Conservation (phyloP, 2,797 vertebrate genomes). For the Acanthopagrus latus region DNA sequence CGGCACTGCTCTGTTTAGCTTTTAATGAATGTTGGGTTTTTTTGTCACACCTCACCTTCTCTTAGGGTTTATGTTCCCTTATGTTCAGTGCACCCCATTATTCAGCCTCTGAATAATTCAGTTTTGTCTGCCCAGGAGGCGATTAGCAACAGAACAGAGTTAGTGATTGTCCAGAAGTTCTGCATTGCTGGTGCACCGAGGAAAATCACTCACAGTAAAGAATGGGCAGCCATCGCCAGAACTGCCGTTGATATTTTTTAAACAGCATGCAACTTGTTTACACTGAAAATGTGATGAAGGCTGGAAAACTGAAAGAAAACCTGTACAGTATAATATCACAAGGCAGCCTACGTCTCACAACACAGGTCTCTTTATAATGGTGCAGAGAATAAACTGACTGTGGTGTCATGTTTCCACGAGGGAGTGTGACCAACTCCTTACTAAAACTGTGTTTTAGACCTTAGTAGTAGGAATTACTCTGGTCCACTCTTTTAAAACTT, state of each 20-base stretch:
- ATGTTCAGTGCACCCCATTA: slow-evolving; percentile 48
- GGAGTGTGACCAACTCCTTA: too few species aligned
- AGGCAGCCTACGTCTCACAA: slow-evolving; percentile 1
- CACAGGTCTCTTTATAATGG: not conserved
- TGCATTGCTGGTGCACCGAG: slow-evolving; percentile 29
- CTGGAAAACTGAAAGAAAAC: not conserved
- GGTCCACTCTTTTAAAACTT: not conserved
- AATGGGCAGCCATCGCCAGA: slow-evolving; percentile 49
- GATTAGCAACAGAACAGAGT: slow-evolving; percentile 54
- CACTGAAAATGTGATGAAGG: slow-evolving; percentile 12
- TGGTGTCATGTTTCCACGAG: not conserved
- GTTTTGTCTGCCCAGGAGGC: slow-evolving; percentile 50
- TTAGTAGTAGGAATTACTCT: not conserved
- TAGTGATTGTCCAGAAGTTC: slow-evolving; percentile 43
- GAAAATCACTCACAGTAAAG: slow-evolving; percentile 55
- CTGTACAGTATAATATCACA: not conserved
- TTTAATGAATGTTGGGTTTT: slow-evolving; percentile 58
- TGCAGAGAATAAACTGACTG: not conserved
- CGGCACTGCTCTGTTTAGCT: slow-evolving; percentile 30
- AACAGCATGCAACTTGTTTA: slow-evolving; percentile 33
- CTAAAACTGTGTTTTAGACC: not conserved
- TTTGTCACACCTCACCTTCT: slow-evolving; percentile 50
- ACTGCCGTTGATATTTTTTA: slow-evolving; percentile 35
- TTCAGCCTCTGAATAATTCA: slow-evolving; percentile 72
- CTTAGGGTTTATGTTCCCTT: slow-evolving; percentile 37